Evolutionary conservation across 2,797 vertebrate species (phyloP), one percentile per base, ranked within the genome.

Genomic region (Hozukius guyotensis): DNA sequence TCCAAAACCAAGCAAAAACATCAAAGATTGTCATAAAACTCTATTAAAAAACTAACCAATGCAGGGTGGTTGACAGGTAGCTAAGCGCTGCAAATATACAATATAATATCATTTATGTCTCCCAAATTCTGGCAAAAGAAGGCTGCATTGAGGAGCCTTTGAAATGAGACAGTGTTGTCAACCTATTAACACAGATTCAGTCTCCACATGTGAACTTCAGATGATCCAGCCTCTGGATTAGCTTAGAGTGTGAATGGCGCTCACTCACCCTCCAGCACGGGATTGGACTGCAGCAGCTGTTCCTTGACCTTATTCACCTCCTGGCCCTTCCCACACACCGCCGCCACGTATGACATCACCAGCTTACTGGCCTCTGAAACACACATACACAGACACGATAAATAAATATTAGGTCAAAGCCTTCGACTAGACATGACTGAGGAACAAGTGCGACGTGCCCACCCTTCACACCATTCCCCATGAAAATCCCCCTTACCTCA

Each of bases 241-340:
- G 55, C 32, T 64, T 52, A 0, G 14, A 64, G 60, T 27, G 55
- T 65, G 55, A 78, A n/a, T 2, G 67, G 18, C 0, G 31, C 38
- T 83, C 36, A 92, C 97, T 96, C 96, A 99, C 98, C 99, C 96
- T 99, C 98, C 81, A 99, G 96, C 80, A 99, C 99, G 0, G 99
- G 99, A 92, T 99, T 99, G 73, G 99, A 99, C 94, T 99, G 99
- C 83, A 99, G 91, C 91, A 99, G 97, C 90, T 99, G 99, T 88
- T 99, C 99, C 93, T 99, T 99, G 56, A 99, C 99, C 96, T 99
- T 98, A 86, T 99, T 99, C 78, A 99, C 99, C 95, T 99, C 99
- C 64, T 97, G 97, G 87, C 98, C 99, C 95, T 98, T 99, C 89
- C 99, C 99, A 93, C 99, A 99, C 88, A 99, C 99, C 13, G 99